Percentiles rank a stretch among this genome's conserved stretches.
Conservation (phyloP, 2,797 vertebrate genomes). For the Argyrosomus regius region DNA sequence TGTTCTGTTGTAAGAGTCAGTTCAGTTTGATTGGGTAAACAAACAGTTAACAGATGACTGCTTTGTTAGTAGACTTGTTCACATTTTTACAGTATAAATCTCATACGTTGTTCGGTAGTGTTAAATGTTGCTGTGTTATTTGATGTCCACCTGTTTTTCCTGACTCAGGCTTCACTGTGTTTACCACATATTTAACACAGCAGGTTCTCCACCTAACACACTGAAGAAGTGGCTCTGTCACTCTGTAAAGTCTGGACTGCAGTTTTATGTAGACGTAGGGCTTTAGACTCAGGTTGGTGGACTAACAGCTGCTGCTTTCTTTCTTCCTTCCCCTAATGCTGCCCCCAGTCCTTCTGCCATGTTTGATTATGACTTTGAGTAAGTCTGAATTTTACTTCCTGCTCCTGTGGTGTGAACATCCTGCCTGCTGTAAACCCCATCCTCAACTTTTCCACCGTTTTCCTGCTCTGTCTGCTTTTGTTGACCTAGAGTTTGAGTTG, state of each 20-base stretch:
- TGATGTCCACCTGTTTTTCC: slow-evolving; percentile 18
- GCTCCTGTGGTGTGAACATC: slow-evolving; percentile 86
- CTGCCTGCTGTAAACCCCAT: slow-evolving; percentile 59
- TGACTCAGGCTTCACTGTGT: slow-evolving; percentile 21
- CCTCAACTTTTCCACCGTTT: slow-evolving; percentile 32
- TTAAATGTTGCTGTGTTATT: not conserved
- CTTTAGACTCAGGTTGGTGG: slow-evolving; percentile 75
- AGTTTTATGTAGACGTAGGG: slow-evolving; percentile 50
- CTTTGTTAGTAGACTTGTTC: not conserved
- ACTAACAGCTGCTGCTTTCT: slow-evolving; percentile 99
- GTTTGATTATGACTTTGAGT: slow-evolving; percentile 99
- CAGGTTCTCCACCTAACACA: slow-evolving; percentile 46
- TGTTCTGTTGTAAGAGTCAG: not conserved
- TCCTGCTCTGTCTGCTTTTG: slow-evolving; percentile 37
- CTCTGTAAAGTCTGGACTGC: slow-evolving; percentile 57
- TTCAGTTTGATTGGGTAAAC: not conserved
- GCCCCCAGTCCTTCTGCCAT: slow-evolving; percentile 99
- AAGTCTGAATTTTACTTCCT: slow-evolving; percentile 95
- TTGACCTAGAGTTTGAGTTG: slow-evolving; percentile 41
- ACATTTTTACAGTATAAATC: too few species aligned
- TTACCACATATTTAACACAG: slow-evolving; percentile 49
- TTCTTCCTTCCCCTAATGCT: slow-evolving; percentile 95
- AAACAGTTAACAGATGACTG: not conserved
- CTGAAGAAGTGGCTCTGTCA: slow-evolving; percentile 19
- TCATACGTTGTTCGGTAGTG: too few species aligned